phyloP scores from a whole-genome alignment of 2,113 vertebrate species.

The Nannospalax galili region DNA sequence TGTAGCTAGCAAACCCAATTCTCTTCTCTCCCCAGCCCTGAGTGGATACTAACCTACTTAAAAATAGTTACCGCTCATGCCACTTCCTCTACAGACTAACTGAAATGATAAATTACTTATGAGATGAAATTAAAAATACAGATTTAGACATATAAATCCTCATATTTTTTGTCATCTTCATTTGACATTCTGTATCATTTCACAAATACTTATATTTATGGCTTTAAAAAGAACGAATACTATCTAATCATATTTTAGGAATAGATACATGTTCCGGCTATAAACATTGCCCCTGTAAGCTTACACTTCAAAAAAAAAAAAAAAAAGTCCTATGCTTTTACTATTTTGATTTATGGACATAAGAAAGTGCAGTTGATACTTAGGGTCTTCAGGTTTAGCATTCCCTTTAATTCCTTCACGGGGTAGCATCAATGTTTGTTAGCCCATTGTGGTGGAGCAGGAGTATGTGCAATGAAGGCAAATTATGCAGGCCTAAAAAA shows the following conservation, averaged over 20 bases:
- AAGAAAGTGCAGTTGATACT: slow-evolving; percentile 79
- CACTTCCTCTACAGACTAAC: background rate
- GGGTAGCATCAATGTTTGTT: slow-evolving; percentile 80
- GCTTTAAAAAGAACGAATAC: slow-evolving; percentile 23
- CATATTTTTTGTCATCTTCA: slow-evolving; percentile 4
- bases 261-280: background rate
- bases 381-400: slow-evolving; percentile 85
- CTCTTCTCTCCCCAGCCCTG: no score
- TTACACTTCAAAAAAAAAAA: slow-evolving; percentile 29
- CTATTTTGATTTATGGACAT: background rate
- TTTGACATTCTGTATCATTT: background rate
- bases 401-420: slow-evolving; percentile 86
- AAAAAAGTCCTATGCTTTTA: background rate
- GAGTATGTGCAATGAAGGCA: slow-evolving; percentile 83
- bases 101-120: background rate
- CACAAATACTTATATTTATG: background rate
- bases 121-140: background rate
- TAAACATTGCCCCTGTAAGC: background rate
- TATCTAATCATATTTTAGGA: background rate
- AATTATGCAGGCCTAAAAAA: slow-evolving; percentile 84
- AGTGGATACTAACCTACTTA: background rate
- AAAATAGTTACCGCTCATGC: background rate
- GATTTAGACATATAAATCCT: background rate
- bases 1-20: background rate
- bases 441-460: slow-evolving; percentile 88